These are phyloP conservation scores for Holcopasites calliopsidis DNA, from an alignment of 1,140 invertebrate genomes.

Conservation along the genomic window DNA sequence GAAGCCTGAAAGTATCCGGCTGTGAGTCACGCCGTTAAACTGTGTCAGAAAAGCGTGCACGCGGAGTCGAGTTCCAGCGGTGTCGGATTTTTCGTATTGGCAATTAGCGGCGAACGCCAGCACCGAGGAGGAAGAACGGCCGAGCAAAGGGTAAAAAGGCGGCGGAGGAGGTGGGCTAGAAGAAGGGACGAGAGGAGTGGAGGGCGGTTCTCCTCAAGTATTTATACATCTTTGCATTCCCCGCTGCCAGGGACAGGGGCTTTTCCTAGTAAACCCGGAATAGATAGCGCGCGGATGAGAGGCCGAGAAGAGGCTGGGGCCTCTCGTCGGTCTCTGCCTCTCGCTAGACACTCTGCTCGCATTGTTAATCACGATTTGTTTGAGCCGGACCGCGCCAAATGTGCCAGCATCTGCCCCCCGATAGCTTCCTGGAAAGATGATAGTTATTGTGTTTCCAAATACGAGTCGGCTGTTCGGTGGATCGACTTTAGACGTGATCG, in stretches of 20 bases:
- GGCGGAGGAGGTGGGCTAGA: constrained; percentile 14
- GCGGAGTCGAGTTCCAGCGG: constrained; percentile 37
- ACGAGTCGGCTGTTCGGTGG: no score
- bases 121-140: background rate
- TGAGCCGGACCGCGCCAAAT: background rate
- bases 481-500: background rate
- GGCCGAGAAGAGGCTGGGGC: constrained; percentile 33
- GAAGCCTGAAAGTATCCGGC: constrained; percentile 11
- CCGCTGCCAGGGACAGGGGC: constrained; percentile 55
- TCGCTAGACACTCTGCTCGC: background rate
- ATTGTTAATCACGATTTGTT: constrained; percentile 42
- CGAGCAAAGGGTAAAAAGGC: background rate
- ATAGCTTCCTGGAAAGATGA: background rate
- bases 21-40: constrained; percentile 48
- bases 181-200: constrained; percentile 2
- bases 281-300: constrained; percentile 54
- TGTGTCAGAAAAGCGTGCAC: constrained; percentile 37
- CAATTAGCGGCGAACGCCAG: constrained; percentile 57
- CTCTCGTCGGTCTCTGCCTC: background rate
- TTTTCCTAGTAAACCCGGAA: constrained; percentile 73
- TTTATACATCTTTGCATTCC: constrained; percentile 59
- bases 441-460: background rate
- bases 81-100: constrained; percentile 57
- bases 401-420: constrained; percentile 18
- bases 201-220: constrained; percentile 46